Evolutionary conservation across 2,888 invertebrate genomes (phyloP).

Genomic region (Dexiosoma caninum): DNA sequence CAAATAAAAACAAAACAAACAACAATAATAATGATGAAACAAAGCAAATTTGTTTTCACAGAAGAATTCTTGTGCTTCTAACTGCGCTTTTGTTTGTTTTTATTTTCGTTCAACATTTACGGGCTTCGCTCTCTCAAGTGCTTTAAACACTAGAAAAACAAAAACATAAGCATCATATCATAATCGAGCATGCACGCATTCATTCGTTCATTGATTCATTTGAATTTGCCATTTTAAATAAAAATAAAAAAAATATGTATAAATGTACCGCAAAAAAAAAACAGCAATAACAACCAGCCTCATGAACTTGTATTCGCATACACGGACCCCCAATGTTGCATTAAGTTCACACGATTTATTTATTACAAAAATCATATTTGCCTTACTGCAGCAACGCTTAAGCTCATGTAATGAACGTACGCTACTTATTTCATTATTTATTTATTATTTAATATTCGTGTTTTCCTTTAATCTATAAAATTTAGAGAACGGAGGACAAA

Average conservation of each 20-base stretch:
- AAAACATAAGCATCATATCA: conserved; percentile 52
- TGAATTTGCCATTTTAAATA: conserved; percentile 24
- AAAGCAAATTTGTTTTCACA: conserved; percentile 21
- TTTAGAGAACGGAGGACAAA: background rate
- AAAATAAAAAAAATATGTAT: conserved; percentile 33
- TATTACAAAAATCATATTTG: conserved; percentile 48
- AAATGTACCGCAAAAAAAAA: background rate
- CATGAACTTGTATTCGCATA: background rate
- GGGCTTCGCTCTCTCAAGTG: conserved; percentile 40
- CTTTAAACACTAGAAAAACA: conserved; percentile 46
- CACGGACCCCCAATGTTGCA: conserved; percentile 60
- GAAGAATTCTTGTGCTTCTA: conserved; percentile 54
- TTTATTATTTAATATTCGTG: conserved; percentile 8
- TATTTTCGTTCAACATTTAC: conserved; percentile 42
- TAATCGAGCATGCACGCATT: conserved; percentile 22
- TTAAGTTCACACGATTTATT: conserved; percentile 63
- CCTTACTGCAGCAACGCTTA: conserved; percentile 35
- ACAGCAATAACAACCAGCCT: conserved; percentile 40
- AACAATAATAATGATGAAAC: conserved; percentile 33
- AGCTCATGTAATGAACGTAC: background rate
- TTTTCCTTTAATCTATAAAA: background rate
- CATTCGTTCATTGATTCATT: background rate
- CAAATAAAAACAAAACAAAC: conserved; percentile 49
- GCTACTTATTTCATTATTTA: conserved; percentile 45
- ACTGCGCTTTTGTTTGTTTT: conserved; percentile 68